Conservation (phyloP, 2,113 vertebrate genomes). For the Mormyrus lacerda region DNA sequence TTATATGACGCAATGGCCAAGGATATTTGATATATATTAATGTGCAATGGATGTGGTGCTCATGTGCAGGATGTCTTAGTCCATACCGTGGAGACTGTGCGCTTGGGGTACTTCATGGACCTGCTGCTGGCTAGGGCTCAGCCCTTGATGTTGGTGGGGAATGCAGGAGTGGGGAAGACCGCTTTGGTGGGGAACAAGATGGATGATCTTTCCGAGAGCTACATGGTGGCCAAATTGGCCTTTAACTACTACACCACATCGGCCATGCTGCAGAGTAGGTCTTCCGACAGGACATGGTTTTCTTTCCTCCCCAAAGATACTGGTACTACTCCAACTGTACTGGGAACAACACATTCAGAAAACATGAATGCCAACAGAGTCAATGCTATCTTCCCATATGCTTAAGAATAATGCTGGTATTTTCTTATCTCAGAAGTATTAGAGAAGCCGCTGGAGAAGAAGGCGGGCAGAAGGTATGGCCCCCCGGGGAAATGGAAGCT, state of each 20-base stretch:
- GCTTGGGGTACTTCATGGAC: conserved; percentile 64
- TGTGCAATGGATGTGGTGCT: background rate
- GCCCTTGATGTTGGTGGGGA: conserved; percentile 70
- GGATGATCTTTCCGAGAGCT: conserved; percentile 47
- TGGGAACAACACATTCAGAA: background rate
- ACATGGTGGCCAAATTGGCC: conserved; percentile 57
- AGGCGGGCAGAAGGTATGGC: conserved; percentile 59
- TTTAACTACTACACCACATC: conserved; percentile 75
- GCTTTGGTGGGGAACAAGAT: conserved; percentile 65
- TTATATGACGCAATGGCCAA: background rate
- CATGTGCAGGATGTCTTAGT: conserved; percentile 58
- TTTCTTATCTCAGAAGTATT: conserved; percentile 52
- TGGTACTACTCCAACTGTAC: no score
- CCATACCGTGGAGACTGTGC: conserved; percentile 60
- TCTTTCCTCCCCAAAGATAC: background rate
- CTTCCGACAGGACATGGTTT: background rate
- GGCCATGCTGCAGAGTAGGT: conserved; percentile 64
- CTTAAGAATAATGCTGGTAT: background rate
- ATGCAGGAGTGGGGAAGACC: conserved; percentile 59
- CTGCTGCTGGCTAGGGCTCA: conserved; percentile 57
- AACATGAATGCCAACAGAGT: background rate
- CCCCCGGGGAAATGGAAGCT: conserved; percentile 65
- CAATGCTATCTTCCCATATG: background rate
- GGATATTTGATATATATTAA: background rate
- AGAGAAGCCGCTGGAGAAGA: conserved; percentile 68